Evolutionary conservation across 1,140 invertebrate species (phyloP).

Genomic region (Cyrtorhinus lividipennis): DNA sequence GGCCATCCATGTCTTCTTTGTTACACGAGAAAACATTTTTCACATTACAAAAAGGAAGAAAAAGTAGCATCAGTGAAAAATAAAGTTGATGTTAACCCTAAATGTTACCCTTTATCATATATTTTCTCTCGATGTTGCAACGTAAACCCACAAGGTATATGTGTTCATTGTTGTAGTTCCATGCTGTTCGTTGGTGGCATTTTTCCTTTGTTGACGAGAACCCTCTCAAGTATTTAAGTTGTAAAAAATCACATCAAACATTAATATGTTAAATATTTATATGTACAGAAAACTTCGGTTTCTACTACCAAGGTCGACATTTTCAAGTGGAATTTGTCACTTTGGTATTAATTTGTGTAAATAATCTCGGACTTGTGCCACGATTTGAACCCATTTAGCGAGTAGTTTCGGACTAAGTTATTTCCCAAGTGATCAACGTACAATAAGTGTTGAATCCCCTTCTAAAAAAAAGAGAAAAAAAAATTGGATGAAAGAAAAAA

Average conservation of each 20-base stretch:
- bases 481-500: neutral
- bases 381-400: neutral
- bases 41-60: no score
- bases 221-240: no score
- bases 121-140: neutral
- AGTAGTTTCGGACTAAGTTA: neutral
- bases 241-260: no score
- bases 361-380: neutral
- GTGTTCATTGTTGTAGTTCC: constrained; percentile 5
- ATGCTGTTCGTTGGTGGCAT: constrained; percentile 1
- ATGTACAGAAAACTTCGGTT: neutral
- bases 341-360: neutral
- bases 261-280: neutral
- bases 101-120: constrained; percentile 6
- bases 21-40: neutral
- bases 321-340: no score
- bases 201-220: no score
- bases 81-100: constrained; percentile 1
- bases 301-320: neutral
- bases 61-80: no score
- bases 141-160: neutral
- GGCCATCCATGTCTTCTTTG: constrained; percentile 1
- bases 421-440: constrained; percentile 6
- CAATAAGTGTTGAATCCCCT: neutral
- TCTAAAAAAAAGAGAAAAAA: neutral